Conservation (phyloP, 2,113 vertebrate species). For the Aptenodytes patagonicus region DNA sequence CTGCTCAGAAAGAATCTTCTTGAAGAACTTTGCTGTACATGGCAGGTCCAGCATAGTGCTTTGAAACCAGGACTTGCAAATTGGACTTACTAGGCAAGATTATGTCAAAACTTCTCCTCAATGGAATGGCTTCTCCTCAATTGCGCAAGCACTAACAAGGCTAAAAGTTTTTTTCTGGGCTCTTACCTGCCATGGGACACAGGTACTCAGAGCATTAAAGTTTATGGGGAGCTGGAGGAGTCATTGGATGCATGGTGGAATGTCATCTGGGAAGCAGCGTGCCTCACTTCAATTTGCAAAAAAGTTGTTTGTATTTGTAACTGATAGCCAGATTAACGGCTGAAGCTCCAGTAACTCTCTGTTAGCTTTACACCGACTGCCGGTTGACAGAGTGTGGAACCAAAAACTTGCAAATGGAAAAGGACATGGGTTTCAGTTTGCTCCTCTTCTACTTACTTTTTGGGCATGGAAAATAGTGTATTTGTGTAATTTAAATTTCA, state of each 20-base stretch:
- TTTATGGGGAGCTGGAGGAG: background rate
- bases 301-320: background rate
- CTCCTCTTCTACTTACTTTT: background rate
- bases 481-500: background rate
- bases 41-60: background rate
- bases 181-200: background rate
- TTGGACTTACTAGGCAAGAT: background rate
- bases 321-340: background rate
- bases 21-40: conserved; percentile 37
- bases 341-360: background rate
- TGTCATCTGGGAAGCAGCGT: background rate
- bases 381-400: background rate
- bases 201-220: background rate
- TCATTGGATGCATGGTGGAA: background rate
- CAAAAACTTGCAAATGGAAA: background rate
- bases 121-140: background rate
- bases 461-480: background rate
- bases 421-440: background rate
- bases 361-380: background rate
- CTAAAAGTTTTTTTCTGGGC: background rate
- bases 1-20: conserved; percentile 50
- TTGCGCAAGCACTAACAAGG: background rate
- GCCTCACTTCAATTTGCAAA: background rate
- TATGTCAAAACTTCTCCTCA: background rate
- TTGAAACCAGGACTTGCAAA: background rate